A percentile compares a stretch with the other conserved stretches of the same genome.
phyloP scores from a whole-genome alignment of 2,113 vertebrate genomes.

The Phaethon lepturus region DNA sequence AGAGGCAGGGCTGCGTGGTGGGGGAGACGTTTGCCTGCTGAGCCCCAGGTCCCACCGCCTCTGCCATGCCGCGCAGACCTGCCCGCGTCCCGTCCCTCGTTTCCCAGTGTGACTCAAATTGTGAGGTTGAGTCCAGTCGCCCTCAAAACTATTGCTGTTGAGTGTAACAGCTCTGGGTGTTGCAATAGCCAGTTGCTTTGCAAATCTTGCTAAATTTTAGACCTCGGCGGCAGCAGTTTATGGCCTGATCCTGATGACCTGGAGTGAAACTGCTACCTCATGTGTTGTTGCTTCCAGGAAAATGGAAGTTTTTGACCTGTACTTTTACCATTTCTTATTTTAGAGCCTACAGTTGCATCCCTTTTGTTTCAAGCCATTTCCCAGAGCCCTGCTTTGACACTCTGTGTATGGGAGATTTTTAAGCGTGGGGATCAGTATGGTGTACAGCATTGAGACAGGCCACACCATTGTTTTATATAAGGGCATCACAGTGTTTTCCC shows the following conservation, averaged over 20 bases:
- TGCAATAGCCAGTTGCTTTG: neutral
- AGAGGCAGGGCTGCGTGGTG: neutral
- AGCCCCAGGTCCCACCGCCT: rapidly evolving
- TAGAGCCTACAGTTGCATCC: neutral
- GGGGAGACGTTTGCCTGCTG: neutral
- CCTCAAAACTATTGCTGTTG: neutral
- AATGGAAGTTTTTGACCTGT: neutral
- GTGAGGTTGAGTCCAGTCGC: neutral
- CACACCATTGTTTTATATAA: neutral
- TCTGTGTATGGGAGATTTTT: neutral
- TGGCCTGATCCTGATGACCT: neutral
- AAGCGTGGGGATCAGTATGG: neutral
- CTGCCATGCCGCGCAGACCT: neutral
- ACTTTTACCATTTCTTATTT: neutral
- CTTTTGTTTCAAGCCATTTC: slow-evolving; percentile 3
- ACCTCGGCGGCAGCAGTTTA: neutral
- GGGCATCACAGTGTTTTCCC: neutral
- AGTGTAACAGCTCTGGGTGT: neutral
- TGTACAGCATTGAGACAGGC: neutral
- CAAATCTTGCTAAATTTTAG: neutral
- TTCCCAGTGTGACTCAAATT: neutral
- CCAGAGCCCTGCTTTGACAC: neutral
- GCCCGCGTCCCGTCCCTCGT: neutral
- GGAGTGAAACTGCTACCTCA: neutral
- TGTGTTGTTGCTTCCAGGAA: neutral